These are phyloP conservation scores for Drosophila pectinifera DNA, from an alignment of 1,140 invertebrate genomes.

Conservation along the genomic window DNA sequence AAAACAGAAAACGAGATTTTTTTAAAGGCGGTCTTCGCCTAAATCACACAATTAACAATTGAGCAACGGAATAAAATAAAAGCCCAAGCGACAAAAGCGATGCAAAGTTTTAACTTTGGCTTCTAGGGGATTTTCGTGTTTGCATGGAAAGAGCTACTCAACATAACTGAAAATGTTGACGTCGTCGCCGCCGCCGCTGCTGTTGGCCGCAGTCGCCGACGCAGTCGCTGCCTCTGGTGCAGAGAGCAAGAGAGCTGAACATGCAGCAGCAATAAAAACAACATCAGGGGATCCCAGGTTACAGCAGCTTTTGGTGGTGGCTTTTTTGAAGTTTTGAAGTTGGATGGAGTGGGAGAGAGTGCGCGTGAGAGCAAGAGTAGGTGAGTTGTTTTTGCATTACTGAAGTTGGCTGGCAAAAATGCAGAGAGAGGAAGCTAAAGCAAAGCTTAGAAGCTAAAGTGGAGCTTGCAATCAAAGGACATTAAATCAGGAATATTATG, in stretches of 20 bases:
- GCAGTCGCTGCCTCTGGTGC: constrained; percentile 27
- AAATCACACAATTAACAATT: constrained; percentile 45
- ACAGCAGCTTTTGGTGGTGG: constrained; percentile 73
- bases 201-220: constrained; percentile 32
- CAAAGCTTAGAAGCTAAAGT: constrained; percentile 35
- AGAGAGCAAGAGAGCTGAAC: constrained; percentile 32
- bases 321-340: constrained; percentile 67
- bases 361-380: constrained; percentile 2
- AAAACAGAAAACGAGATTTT: constrained; percentile 24
- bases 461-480: constrained; percentile 4
- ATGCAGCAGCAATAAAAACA: constrained; percentile 39
- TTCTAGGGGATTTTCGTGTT: constrained; percentile 72
- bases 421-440: constrained; percentile 43
- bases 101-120: constrained; percentile 31
- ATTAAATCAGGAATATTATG: background rate
- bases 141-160: constrained; percentile 79
- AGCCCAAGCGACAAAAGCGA: constrained; percentile 61
- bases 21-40: background rate
- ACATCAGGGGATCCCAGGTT: constrained; percentile 38
- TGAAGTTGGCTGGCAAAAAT: constrained; percentile 45
- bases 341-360: constrained; percentile 1
- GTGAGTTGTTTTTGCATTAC: constrained; percentile 37
- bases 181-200: constrained; percentile 58
- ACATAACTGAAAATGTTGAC: constrained; percentile 79
- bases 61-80: constrained; percentile 60